Conservation (phyloP, 2,888 invertebrate species). For the Oscheius sp. region DNA sequence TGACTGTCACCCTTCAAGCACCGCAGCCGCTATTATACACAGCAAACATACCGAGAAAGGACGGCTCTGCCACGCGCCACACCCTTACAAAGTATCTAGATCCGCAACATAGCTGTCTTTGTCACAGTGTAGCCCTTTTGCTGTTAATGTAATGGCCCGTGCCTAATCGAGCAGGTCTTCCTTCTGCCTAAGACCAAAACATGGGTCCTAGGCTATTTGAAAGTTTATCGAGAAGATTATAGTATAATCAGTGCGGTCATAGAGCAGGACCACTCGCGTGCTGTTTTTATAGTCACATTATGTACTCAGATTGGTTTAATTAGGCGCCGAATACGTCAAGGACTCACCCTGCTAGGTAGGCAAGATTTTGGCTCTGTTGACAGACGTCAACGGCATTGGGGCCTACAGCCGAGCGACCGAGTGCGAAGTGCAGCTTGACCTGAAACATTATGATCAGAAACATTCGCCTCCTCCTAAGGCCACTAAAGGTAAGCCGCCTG, state of each 20-base stretch:
- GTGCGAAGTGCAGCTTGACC: slow-evolving; percentile 48
- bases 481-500: slow-evolving; percentile 34
- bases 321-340: slow-evolving; percentile 4
- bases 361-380: slow-evolving; percentile 42
- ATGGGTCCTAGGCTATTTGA: not conserved
- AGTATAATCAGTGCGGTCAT: not conserved
- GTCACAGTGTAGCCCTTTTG: not conserved
- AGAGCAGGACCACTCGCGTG: not conserved
- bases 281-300: slow-evolving; percentile 17
- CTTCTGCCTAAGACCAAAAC: not conserved
- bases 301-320: slow-evolving; percentile 12
- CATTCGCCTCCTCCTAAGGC: slow-evolving; percentile 18
- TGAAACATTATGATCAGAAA: slow-evolving; percentile 35
- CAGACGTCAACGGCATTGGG: slow-evolving; percentile 47
- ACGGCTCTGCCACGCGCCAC: slow-evolving; percentile 36
- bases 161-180: slow-evolving; percentile 20
- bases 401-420: slow-evolving; percentile 46
- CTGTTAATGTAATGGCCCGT: slow-evolving; percentile 23
- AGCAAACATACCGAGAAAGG: slow-evolving; percentile 32
- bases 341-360: slow-evolving; percentile 48
- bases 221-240: not conserved
- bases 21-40: slow-evolving; percentile 39
- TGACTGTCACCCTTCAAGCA: slow-evolving; percentile 37
- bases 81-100: slow-evolving; percentile 14
- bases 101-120: slow-evolving; percentile 3